Percentiles rank a stretch among this genome's conserved stretches.
Conservation (phyloP, 2,888 invertebrate genomes). For the Phoronis australis region DNA sequence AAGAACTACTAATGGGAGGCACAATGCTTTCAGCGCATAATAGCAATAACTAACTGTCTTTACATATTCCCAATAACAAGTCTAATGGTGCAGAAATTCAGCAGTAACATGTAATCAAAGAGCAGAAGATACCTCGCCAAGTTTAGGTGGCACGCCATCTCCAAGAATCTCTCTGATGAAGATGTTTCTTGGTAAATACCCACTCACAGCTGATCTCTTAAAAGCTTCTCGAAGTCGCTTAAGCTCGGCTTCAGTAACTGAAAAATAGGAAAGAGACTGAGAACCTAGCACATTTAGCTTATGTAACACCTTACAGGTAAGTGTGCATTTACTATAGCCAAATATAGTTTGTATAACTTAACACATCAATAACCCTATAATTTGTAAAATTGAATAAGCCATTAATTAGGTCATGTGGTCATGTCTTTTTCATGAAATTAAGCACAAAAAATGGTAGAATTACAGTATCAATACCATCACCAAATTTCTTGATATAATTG, state of each 20-base stretch:
- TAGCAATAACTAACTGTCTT: background rate
- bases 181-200: slow-evolving; percentile 63
- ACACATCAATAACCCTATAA: too few relatives aligned
- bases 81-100: too few relatives aligned
- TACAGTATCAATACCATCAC: too few relatives aligned
- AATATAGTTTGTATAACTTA: too few relatives aligned
- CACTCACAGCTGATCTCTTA: slow-evolving; percentile 70
- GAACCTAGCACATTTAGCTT: slow-evolving; percentile 1
- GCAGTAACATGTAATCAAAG: too few relatives aligned
- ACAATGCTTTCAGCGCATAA: background rate
- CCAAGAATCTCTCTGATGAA: slow-evolving; percentile 82
- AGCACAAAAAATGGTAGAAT: too few relatives aligned
- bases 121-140: slow-evolving; percentile 73
- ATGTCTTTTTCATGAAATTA: background rate
- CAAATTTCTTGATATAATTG: too few relatives aligned
- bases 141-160: slow-evolving; percentile 74
- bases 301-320: too few relatives aligned
- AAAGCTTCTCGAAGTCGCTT: slow-evolving; percentile 82
- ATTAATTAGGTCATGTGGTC: too few relatives aligned
- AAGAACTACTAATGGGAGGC: background rate
- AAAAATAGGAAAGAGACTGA: slow-evolving; percentile 15
- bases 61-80: too few relatives aligned
- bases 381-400: too few relatives aligned
- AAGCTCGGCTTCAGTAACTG: slow-evolving; percentile 78
- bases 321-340: too few relatives aligned